Evolutionary conservation across 1,140 invertebrate species (phyloP), one percentile per base, ranked within the genome.

Genomic region (Drosophila kepulauana): DNA sequence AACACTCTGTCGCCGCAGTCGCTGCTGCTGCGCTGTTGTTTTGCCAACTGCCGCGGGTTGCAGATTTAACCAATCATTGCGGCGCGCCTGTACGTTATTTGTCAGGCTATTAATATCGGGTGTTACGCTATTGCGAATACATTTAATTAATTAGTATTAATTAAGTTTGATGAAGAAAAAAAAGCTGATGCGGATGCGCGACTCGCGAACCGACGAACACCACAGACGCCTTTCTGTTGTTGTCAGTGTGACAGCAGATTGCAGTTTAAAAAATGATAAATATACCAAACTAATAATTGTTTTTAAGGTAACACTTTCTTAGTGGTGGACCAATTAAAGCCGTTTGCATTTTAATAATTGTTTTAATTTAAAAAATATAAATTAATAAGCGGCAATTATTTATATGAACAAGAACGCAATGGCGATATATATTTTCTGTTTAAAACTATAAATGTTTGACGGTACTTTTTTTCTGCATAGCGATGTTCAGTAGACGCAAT

Each of bases 181-280:
- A 49, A 59, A 67, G 7, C 15, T 63, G 72, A 57, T 57, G 51
- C 66, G 41, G 58, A 75, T 75, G 72, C 58, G 72, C 72, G 72
- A 75, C 71, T 68, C 71, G 71, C 71, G 65, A 74, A 74, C 71
- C 71, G 71, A 74, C 71, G 65, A 74, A 74, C 65, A 68, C 71
- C 41, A 68, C 71, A 49, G 71, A 74, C 71, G 71, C 71, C 64
- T 68, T 68, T 74, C 64, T 68, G 71, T 74, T 74, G 64, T 74
- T 69, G 71, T 74, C 41, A 43, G 41, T 43, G 41, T 43, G 41
- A 43, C 41, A 11, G 41, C 41, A 43, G n/a, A 13, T 5, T 43
- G n/a, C 11, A 0, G 5, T 13, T 43, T 43, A 4, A 13, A 43
- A 43, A 43, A 43, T 43, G 5, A 4, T 3, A 11, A 43, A 43